phyloP scores from a whole-genome alignment of 2,888 invertebrate species.

The Entomobrya multifasciata region DNA sequence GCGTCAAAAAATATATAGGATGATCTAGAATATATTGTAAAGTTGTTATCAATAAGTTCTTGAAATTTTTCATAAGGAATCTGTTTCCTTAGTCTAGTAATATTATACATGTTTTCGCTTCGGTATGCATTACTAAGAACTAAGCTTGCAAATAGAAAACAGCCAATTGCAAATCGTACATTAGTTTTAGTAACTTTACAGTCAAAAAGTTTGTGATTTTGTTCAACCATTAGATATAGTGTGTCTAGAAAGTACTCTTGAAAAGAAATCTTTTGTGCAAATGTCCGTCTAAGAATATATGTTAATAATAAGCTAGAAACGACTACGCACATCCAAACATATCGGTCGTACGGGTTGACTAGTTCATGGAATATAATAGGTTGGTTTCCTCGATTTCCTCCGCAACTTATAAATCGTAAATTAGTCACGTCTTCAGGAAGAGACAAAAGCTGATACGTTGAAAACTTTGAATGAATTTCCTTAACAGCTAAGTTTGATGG shows the following conservation, averaged over 20 bases:
- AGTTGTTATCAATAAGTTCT: not conserved
- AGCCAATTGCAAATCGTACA: not conserved
- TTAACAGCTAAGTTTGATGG: no score
- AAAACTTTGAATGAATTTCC: no score
- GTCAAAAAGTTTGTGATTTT: not conserved
- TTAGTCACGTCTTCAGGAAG: not conserved
- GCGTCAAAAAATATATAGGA: not conserved
- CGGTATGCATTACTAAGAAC: not conserved
- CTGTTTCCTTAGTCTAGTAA: not conserved
- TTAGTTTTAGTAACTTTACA: not conserved
- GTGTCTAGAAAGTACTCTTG: not conserved
- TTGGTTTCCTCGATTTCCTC: not conserved
- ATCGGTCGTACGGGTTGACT: not conserved
- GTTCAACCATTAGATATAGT: not conserved
- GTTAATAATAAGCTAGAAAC: not conserved
- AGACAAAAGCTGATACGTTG: no score
- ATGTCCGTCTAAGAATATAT: not conserved
- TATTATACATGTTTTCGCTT: no score
- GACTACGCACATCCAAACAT: not conserved
- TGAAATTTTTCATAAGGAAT: not conserved
- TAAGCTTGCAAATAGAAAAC: not conserved
- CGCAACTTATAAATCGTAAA: not conserved
- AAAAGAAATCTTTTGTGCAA: not conserved
- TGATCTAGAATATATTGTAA: not conserved
- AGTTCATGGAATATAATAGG: not conserved